A percentile compares a stretch with the other conserved stretches of the same genome.
Conservation (phyloP, 2,113 vertebrate genomes). For the Muscicapa adusta region DNA sequence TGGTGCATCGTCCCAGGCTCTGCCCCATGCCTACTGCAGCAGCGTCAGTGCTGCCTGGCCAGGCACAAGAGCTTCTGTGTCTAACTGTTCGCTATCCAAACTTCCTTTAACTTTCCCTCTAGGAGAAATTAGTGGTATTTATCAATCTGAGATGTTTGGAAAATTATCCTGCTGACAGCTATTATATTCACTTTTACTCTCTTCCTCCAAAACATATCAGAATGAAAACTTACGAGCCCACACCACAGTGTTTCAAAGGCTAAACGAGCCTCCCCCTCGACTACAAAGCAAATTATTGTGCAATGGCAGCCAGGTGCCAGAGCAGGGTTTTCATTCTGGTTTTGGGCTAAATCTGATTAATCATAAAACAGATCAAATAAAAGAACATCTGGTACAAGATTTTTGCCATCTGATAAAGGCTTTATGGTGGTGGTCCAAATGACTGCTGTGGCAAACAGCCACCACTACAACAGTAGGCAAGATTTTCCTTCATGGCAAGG, state of each 20-base stretch:
- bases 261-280: not conserved
- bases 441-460: conserved; percentile 42
- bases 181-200: not conserved
- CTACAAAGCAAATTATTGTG: not conserved
- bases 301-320: not conserved
- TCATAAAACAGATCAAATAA: conserved; percentile 40
- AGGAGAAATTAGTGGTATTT: not conserved
- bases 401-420: conserved; percentile 49
- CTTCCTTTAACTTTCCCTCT: not conserved
- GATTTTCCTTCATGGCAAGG: conserved; percentile 3
- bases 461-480: not conserved
- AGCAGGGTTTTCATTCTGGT: conserved; percentile 29
- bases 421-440: not conserved
- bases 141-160: not conserved
- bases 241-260: not conserved
- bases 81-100: not conserved
- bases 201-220: not conserved
- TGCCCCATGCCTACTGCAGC: not conserved
- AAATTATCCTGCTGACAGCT: not conserved
- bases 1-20: not conserved
- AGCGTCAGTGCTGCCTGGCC: not conserved
- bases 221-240: conserved; percentile 1
- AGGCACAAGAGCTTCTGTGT: not conserved
- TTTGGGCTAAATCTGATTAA: conserved; percentile 47
- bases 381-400: conserved; percentile 16